These are phyloP conservation scores for Pseudochirops cupreus DNA, from an alignment of 2,797 vertebrate genomes.

Conservation along the genomic window DNA sequence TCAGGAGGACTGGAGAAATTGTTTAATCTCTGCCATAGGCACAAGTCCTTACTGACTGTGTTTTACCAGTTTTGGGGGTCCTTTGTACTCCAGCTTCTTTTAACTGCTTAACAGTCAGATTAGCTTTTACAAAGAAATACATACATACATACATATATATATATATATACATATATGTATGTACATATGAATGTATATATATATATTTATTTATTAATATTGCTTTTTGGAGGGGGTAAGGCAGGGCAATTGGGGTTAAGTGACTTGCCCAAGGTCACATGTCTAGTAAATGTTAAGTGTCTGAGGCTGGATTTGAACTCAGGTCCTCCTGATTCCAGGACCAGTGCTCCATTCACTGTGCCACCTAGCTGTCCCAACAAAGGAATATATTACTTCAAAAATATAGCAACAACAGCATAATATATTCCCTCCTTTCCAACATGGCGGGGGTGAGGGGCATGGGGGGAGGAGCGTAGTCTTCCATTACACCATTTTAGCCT, in stretches of 20 bases:
- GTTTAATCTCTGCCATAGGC: neutral
- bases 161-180: no score
- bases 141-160: no score
- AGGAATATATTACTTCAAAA: neutral
- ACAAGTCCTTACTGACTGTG: neutral
- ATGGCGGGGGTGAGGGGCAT: neutral
- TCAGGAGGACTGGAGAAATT: neutral
- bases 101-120: neutral
- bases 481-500: neutral
- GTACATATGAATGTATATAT: no score
- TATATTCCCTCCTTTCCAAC: neutral
- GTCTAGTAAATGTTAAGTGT: no score
- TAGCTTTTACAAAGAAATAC: neutral
- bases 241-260: no score
- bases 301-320: no score
- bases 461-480: neutral
- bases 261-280: no score
- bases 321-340: no score
- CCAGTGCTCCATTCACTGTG: no score
- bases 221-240: no score
- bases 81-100: neutral
- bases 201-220: no score
- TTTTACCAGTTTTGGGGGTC: neutral
- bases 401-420: neutral
- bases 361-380: no score